phyloP scores from a whole-genome alignment of 2,888 invertebrate species.

The Pachliopta kotzebuea region DNA sequence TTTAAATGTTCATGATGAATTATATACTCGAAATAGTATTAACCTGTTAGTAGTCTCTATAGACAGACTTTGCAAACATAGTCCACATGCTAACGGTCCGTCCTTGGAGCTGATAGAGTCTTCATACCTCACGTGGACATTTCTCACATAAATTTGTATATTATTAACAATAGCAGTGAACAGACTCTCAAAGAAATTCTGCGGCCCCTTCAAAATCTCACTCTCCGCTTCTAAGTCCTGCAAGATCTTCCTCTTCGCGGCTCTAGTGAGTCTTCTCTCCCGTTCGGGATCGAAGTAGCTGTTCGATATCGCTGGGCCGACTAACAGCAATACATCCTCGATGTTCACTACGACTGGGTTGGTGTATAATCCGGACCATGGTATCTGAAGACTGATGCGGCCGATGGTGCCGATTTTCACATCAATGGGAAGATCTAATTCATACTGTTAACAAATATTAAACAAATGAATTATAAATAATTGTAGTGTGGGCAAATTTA shows the following conservation, averaged over 20 bases:
- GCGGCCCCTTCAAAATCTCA: conserved; percentile 82
- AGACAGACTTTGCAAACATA: conserved; percentile 88
- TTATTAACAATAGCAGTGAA: conserved; percentile 89
- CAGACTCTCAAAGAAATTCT: conserved; percentile 86
- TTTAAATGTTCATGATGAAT: too few relatives aligned
- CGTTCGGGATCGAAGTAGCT: conserved; percentile 86
- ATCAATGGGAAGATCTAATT: conserved; percentile 89
- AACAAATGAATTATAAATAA: too few relatives aligned
- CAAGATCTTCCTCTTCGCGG: conserved; percentile 86
- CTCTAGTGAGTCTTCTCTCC: conserved; percentile 86
- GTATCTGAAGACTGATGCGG: conserved; percentile 86
- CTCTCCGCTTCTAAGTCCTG: conserved; percentile 83
- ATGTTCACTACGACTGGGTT: conserved; percentile 86
- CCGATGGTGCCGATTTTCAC: conserved; percentile 91
- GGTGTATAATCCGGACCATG: conserved; percentile 88
- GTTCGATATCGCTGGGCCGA: conserved; percentile 86
- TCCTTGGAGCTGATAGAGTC: conserved; percentile 84
- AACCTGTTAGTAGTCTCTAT: conserved; percentile 91
- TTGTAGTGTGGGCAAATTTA: too few relatives aligned
- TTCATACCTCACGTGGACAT: conserved; percentile 91
- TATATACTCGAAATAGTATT: conserved; percentile 31
- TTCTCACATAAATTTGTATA: conserved; percentile 88
- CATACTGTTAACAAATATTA: conserved; percentile 81
- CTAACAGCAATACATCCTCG: conserved; percentile 88
- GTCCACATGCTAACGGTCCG: conserved; percentile 85